Base-by-base conservation (phyloP, 2,113 vertebrate genomes). In the Oophaga pumilio region DNA sequence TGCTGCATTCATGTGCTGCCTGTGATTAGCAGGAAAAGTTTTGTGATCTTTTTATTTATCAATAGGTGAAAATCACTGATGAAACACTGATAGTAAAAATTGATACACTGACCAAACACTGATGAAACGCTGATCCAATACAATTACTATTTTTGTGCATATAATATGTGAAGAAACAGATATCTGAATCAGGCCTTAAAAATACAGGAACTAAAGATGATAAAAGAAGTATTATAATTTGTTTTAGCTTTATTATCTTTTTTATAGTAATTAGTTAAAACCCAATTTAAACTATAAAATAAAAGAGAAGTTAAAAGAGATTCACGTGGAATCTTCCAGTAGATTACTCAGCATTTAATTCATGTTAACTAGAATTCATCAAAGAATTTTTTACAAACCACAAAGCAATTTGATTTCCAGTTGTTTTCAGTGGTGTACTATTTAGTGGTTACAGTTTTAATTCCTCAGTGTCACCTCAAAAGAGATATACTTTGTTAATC, bases 291-390 rank as follows among this genome's bases (percentile, higher is more conserved):
- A 71, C 12, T 52, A 15, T 53, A 43, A 66, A 86, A 68, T 15
- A 86, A 53, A 79, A 66, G 28, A 20, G 57, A 79, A 76, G 3
- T 15, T n/a, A 76, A 18, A 13, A 17, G 20, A 87, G 33, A 53
- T 62, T 33, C 64, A 17, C 28, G 69, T 82, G 78, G 68, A 53
- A 82, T 87, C 53, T 74, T 56, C 68, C 52, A n/a, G 10, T 87
- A 76, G 53, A 60, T 74, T 64, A 57, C 78, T 82, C 78, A 74
- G 79, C 28, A 6, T 43, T 64, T 82, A 82, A 87, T 62, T 79
- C 22, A 76, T 76, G 82, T 82, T 82, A 87, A 87, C 76, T 87
- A 83, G 79, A 76, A 73, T 87, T 66, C 69, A 66, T 83, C 71
- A 77, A 56, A 26, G 43, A 64, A 76, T 28, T 43, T 66, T 76